Evolutionary conservation across 2,888 invertebrate species (phyloP).

Genomic region (Cheilosia scutellata): DNA sequence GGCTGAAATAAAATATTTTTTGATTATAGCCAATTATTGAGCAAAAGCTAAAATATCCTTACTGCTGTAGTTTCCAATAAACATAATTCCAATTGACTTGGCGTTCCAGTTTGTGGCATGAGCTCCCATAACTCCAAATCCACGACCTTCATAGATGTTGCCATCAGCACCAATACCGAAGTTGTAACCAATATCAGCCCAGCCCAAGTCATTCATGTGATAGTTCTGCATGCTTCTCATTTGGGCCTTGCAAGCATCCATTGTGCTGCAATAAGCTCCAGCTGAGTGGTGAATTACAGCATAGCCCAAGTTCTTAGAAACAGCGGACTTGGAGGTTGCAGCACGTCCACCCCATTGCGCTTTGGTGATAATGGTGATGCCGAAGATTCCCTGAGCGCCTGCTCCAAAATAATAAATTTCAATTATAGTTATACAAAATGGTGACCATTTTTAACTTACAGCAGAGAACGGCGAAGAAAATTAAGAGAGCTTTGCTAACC

Average conservation of each 20-base stretch:
- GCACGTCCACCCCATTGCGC: slow-evolving; percentile 81
- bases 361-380: slow-evolving; percentile 79
- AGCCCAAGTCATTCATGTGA: slow-evolving; percentile 81
- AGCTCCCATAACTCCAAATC: slow-evolving; percentile 80
- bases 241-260: slow-evolving; percentile 78
- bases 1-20: slow-evolving; percentile 57
- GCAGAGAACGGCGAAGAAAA: slow-evolving; percentile 37
- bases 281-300: slow-evolving; percentile 80
- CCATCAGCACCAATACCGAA: slow-evolving; percentile 82
- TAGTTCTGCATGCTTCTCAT: slow-evolving; percentile 80
- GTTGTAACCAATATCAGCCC: slow-evolving; percentile 82
- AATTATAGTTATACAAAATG: not conserved
- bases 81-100: slow-evolving; percentile 81
- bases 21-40: not conserved
- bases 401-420: not conserved
- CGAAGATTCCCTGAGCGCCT: slow-evolving; percentile 45
- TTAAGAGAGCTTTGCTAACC: slow-evolving; percentile 38
- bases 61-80: slow-evolving; percentile 78
- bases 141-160: slow-evolving; percentile 82
- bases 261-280: slow-evolving; percentile 78
- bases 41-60: not conserved
- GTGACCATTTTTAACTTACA: slow-evolving; percentile 11
- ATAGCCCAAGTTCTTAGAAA: slow-evolving; percentile 78
- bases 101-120: slow-evolving; percentile 81
- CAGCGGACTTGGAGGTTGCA: slow-evolving; percentile 74